A percentile compares a stretch with the other conserved stretches of the same genome.
These are phyloP conservation scores for Periplaneta americana DNA, from an alignment of 1,140 invertebrate species.

Conservation along the genomic window DNA sequence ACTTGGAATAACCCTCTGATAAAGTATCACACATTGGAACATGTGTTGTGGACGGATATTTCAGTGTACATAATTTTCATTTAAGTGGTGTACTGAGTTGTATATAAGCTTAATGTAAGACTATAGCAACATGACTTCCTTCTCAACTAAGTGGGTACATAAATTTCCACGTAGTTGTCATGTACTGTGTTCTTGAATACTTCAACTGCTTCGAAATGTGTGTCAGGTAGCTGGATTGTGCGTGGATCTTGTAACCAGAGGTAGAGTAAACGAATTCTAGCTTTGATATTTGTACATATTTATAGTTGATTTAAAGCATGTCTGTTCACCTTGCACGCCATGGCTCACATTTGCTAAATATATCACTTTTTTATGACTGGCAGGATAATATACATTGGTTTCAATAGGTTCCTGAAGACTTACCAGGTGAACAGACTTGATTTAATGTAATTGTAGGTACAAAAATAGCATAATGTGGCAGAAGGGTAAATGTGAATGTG, in stretches of 20 bases:
- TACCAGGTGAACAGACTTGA: too few species aligned
- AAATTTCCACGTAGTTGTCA: not conserved
- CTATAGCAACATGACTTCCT: not conserved
- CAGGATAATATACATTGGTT: too few species aligned
- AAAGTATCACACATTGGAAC: not conserved
- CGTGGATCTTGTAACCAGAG: not conserved
- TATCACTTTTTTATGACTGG: too few species aligned
- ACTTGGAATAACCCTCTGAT: not conserved
- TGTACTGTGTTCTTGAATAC: not conserved
- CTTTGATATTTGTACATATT: not conserved
- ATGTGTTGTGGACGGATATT: not conserved
- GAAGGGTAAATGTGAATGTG: not conserved
- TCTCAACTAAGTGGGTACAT: not conserved
- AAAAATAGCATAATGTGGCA: not conserved
- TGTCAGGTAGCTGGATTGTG: not conserved
- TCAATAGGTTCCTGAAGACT: too few species aligned
- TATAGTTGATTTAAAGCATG: too few species aligned
- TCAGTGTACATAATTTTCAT: not conserved
- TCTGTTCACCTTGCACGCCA: too few species aligned
- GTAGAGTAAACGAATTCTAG: not conserved
- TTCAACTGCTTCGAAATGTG: not conserved
- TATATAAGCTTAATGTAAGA: not conserved
- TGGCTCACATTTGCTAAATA: too few species aligned
- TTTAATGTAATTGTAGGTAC: not conserved
- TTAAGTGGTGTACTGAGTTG: not conserved